These are phyloP conservation scores for Monopis laevigella DNA, from an alignment of 2,888 invertebrate genomes.

Conservation along the genomic window DNA sequence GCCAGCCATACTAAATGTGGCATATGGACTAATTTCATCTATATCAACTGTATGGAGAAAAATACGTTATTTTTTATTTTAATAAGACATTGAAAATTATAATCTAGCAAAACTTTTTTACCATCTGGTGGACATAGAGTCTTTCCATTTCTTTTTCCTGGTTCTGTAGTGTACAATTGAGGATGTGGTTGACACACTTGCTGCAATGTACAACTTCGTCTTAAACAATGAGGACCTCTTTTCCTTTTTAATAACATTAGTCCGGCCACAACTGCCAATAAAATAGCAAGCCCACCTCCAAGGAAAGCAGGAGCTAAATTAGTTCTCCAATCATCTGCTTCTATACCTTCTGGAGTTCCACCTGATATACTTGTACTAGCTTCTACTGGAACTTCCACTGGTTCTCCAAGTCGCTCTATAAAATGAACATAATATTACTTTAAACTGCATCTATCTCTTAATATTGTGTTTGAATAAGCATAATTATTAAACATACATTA, in stretches of 20 bases:
- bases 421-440: neutral
- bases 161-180: conserved; percentile 36
- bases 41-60: conserved; percentile 43
- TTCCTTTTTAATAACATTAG: conserved; percentile 18
- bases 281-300: conserved; percentile 27
- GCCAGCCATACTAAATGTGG: conserved; percentile 77
- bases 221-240: conserved; percentile 11
- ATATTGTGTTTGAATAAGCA: too few species aligned
- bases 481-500: conserved; percentile 27
- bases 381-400: conserved; percentile 28
- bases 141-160: conserved; percentile 34
- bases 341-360: conserved; percentile 22
- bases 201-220: conserved; percentile 14
- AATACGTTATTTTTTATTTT: neutral
- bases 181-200: conserved; percentile 24
- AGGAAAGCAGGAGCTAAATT: conserved; percentile 27
- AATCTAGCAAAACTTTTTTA: conserved; percentile 27
- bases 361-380: conserved; percentile 20
- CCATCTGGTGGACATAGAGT: conserved; percentile 30
- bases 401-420: conserved; percentile 38
- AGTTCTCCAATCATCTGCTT: conserved; percentile 20
- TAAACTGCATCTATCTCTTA: too few species aligned
- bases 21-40: conserved; percentile 80
- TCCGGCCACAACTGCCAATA: conserved; percentile 25
- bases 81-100: neutral